These are phyloP conservation scores for Myathropa florea DNA, from an alignment of 2,888 invertebrate genomes.

Conservation along the genomic window DNA sequence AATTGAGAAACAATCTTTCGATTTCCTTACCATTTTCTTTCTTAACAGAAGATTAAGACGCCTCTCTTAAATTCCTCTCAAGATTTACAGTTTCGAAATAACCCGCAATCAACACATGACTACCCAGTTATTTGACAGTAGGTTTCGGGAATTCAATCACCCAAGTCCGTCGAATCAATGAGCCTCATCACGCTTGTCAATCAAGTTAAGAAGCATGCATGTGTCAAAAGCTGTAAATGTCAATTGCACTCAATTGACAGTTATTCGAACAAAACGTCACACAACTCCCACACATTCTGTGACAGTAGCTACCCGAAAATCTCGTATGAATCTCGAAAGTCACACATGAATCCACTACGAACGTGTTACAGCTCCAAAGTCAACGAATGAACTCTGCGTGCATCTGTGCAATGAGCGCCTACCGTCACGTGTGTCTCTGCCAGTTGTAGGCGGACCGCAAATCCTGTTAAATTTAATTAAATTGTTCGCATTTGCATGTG, in stretches of 20 bases:
- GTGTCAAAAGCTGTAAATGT: neutral
- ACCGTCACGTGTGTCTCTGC: neutral
- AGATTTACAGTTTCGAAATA: neutral
- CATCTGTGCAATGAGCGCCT: neutral
- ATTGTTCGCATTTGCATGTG: conserved; percentile 44
- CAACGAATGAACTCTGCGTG: neutral
- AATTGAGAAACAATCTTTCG: no score
- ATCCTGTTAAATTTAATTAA: conserved; percentile 36
- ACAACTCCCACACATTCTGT: neutral
- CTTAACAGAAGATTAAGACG: no score
- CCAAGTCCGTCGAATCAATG: neutral
- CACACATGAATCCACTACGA: neutral
- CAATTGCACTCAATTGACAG: neutral
- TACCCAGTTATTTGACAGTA: neutral
- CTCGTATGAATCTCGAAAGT: neutral
- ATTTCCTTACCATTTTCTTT: no score
- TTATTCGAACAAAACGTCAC: neutral
- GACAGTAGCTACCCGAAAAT: neutral
- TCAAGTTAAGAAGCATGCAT: neutral
- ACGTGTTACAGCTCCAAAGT: neutral
- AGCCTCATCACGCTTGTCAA: neutral
- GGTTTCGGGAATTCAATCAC: neutral
- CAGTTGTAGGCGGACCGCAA: neutral
- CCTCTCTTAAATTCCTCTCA: no score
- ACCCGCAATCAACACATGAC: neutral